phyloP scores from a whole-genome alignment of 2,113 vertebrate genomes.

The Xiphophorus hellerii region DNA sequence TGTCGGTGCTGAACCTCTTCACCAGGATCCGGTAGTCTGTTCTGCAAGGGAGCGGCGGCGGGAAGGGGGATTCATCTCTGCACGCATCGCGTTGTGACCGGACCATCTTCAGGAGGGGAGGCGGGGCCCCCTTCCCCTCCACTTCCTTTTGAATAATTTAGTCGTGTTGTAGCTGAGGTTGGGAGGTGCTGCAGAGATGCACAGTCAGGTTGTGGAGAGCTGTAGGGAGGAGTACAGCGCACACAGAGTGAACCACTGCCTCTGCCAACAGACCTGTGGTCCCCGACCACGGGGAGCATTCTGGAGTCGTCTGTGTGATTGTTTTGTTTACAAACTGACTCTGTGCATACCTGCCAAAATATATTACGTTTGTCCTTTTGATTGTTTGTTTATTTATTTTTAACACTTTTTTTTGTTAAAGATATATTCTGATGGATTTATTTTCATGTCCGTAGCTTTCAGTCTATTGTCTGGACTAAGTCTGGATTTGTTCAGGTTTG shows the following conservation, averaged over 20 bases:
- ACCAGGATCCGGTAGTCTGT: constrained; percentile 90
- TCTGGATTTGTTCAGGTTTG: constrained; percentile 13
- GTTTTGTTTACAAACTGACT: constrained; percentile 68
- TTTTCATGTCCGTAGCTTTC: constrained; percentile 40
- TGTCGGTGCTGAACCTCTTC: constrained; percentile 94
- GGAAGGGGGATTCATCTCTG: constrained; percentile 36
- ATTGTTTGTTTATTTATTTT: constrained; percentile 69
- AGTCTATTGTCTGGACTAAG: constrained; percentile 48
- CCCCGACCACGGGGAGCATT: constrained; percentile 22
- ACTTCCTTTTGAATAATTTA: constrained; percentile 32
- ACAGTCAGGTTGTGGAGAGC: constrained; percentile 2
- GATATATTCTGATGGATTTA: constrained; percentile 27
- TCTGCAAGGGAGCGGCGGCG: not conserved
- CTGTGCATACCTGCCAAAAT: constrained; percentile 76
- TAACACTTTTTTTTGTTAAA: constrained; percentile 22
- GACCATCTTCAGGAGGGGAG: constrained; percentile 26
- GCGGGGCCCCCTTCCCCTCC: not conserved
- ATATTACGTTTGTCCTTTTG: constrained; percentile 65
- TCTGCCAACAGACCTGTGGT: constrained; percentile 36
- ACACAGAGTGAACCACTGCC: constrained; percentile 45
- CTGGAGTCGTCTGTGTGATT: constrained; percentile 12
- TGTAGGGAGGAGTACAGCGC: constrained; percentile 17
- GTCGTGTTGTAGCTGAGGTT: constrained; percentile 46
- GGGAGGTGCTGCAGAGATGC: constrained; percentile 21
- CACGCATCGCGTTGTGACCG: constrained; percentile 36